Percentiles rank a stretch among this genome's conserved stretches.
These are phyloP conservation scores for Scopus umbretta DNA, from an alignment of 2,113 vertebrate species.

Conservation along the genomic window DNA sequence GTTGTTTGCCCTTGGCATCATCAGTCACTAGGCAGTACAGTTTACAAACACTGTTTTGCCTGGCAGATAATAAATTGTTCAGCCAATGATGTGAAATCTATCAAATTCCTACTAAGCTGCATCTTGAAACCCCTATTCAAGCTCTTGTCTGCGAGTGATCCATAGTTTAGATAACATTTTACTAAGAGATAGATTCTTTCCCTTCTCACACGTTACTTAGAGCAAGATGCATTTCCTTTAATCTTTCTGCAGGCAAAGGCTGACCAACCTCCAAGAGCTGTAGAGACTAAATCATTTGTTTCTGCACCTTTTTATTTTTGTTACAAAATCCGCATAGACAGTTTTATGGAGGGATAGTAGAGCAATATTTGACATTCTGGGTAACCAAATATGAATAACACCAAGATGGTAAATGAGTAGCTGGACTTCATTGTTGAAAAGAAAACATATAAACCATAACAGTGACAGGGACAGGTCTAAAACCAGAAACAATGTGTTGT, in stretches of 20 bases:
- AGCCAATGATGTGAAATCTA: conserved; percentile 44
- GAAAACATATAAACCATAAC: neutral
- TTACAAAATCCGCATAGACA: neutral
- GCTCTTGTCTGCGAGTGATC: neutral
- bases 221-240: neutral
- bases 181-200: conserved; percentile 3
- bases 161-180: conserved; percentile 17
- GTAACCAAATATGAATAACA: neutral
- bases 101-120: conserved; percentile 38
- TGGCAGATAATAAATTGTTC: conserved; percentile 25
- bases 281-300: neutral
- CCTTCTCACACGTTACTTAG: neutral
- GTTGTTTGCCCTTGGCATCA: conserved; percentile 51
- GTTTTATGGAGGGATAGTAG: neutral
- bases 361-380: neutral
- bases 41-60: conserved; percentile 55
- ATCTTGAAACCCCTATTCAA: conserved; percentile 18
- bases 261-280: conserved; percentile 8
- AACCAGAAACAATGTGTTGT: neutral
- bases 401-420: neutral
- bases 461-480: neutral
- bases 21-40: conserved; percentile 46
- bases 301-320: neutral
- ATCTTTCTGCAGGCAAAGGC: neutral
- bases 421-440: neutral